These are phyloP conservation scores for Amphipyra berbera DNA, from an alignment of 2,888 invertebrate species.

Conservation along the genomic window DNA sequence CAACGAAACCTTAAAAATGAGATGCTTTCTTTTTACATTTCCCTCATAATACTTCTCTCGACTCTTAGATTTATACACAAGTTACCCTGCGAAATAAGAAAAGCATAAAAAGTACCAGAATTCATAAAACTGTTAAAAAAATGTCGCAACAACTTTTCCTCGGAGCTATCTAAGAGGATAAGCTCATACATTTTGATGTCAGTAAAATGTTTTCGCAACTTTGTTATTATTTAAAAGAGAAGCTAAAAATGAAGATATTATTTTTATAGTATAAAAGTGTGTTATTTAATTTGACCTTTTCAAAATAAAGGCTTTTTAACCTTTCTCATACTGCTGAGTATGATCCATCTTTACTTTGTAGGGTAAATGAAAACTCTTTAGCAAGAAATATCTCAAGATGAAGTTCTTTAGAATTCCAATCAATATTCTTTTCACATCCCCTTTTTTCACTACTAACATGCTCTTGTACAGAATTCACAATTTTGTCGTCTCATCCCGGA, in stretches of 20 bases:
- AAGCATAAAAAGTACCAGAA: conserved; percentile 16
- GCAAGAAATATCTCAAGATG: neutral
- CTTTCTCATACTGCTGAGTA: too few relatives aligned
- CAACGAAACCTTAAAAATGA: conserved; percentile 5
- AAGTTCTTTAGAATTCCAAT: conserved; percentile 13
- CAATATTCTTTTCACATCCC: conserved; percentile 7
- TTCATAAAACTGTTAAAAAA: conserved; percentile 12
- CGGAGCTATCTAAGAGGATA: conserved; percentile 18
- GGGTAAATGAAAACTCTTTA: too few relatives aligned
- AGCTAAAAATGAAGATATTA: conserved; percentile 2
- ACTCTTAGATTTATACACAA: conserved; percentile 29
- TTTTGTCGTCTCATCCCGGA: conserved; percentile 31
- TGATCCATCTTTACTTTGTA: too few relatives aligned
- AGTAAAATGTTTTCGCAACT: conserved; percentile 25
- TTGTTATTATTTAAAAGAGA: conserved; percentile 19
- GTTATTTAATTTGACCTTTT: neutral
- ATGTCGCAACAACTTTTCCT: conserved; percentile 16
- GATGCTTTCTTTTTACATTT: conserved; percentile 6
- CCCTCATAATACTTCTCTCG: conserved; percentile 4
- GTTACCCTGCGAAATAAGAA: conserved; percentile 15
- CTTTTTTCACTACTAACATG: conserved; percentile 12
- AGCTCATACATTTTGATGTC: conserved; percentile 39
- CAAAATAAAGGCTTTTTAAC: too few relatives aligned
- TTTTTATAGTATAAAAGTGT: neutral
- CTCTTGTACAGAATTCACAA: conserved; percentile 21